Evolutionary conservation across 2,888 invertebrate species (phyloP).

Genomic region (Eudasyphora cyanicolor): DNA sequence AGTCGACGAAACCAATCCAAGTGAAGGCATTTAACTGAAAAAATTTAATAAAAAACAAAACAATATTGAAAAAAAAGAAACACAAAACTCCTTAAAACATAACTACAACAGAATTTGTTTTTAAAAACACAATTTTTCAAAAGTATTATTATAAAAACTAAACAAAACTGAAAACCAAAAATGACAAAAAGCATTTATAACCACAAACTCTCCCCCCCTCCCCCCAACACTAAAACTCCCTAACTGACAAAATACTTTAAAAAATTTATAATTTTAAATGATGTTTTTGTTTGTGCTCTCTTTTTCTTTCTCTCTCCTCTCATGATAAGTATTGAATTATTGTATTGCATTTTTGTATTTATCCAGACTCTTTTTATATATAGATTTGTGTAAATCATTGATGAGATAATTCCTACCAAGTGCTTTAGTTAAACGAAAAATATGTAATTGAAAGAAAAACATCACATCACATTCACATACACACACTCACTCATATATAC

Average conservation of each 20-base stretch:
- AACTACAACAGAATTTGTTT: conserved; percentile 22
- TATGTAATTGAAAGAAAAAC: conserved; percentile 34
- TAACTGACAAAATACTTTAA: no score
- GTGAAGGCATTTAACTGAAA: conserved; percentile 62
- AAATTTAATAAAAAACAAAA: conserved; percentile 31
- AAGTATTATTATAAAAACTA: conserved; percentile 13
- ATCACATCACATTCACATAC: conserved; percentile 9
- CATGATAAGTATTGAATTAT: conserved; percentile 25
- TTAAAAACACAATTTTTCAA: conserved; percentile 26
- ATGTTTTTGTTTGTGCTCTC: conserved; percentile 42
- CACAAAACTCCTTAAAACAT: neutral
- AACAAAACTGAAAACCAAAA: conserved; percentile 38
- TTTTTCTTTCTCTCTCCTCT: conserved; percentile 1
- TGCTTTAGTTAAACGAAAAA: conserved; percentile 62
- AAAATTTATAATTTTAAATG: neutral
- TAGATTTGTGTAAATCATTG: conserved; percentile 60
- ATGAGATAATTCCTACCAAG: conserved; percentile 64
- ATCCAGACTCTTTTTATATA: conserved; percentile 62
- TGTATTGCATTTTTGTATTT: conserved; percentile 51
- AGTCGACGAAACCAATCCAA: conserved; percentile 60
- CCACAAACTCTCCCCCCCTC: conserved; percentile 13
- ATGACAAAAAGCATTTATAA: conserved; percentile 60
- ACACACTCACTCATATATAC: conserved; percentile 36
- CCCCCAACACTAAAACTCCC: conserved; percentile 14
- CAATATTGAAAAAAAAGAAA: conserved; percentile 24